These are phyloP conservation scores for Bradypus variegatus DNA, from an alignment of 2,797 vertebrate genomes.

Conservation along the genomic window DNA sequence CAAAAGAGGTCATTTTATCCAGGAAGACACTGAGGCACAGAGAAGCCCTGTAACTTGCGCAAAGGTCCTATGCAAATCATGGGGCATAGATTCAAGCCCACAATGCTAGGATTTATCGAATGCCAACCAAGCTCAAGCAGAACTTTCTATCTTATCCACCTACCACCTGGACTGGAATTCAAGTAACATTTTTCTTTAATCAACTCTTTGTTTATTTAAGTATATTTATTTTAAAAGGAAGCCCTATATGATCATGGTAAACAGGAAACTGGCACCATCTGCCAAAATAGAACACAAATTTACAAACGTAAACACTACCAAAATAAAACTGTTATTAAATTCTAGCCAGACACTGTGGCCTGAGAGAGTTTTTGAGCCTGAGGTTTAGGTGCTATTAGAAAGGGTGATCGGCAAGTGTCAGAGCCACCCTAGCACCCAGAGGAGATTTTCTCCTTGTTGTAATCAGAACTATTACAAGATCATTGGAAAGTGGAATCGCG, in stretches of 20 bases:
- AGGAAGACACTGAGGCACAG: background rate
- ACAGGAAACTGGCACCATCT: slow-evolving; percentile 42
- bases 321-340: background rate
- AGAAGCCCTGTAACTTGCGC: background rate
- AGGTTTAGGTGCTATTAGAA: background rate
- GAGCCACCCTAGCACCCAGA: background rate
- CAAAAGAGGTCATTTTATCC: background rate
- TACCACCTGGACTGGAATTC: background rate
- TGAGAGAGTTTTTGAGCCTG: background rate
- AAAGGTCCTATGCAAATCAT: background rate
- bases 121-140: no score
- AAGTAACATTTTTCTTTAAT: background rate
- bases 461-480: background rate
- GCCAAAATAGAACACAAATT: slow-evolving; percentile 32
- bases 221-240: slow-evolving; percentile 50
- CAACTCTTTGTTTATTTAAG: slow-evolving; percentile 15
- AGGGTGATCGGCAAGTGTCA: background rate
- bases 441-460: background rate
- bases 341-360: background rate
- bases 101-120: background rate
- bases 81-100: background rate
- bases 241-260: background rate
- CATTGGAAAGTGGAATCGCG: background rate
- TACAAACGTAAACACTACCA: slow-evolving; percentile 34
- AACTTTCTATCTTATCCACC: background rate